These are phyloP conservation scores for Drosophila bifasciata DNA, from an alignment of 1,140 invertebrate species.

Conservation along the genomic window DNA sequence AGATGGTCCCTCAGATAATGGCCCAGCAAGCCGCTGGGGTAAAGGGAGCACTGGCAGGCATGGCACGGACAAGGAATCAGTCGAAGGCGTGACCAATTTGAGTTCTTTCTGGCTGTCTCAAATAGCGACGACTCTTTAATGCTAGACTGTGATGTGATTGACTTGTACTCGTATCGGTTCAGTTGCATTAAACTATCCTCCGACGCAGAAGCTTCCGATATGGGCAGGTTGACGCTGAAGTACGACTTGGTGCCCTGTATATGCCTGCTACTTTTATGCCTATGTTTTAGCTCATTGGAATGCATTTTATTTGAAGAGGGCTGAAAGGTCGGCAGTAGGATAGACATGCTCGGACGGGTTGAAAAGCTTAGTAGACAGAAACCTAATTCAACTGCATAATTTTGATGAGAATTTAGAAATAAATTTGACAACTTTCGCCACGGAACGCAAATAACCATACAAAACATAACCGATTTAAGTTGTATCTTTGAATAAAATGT, in stretches of 20 bases:
- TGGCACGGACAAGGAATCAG: conserved; percentile 43
- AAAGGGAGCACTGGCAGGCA: conserved; percentile 30
- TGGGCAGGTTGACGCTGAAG: conserved; percentile 52
- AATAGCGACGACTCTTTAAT: conserved; percentile 24
- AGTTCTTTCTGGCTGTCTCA: conserved; percentile 27
- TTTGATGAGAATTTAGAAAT: not conserved
- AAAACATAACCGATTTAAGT: too few relatives aligned
- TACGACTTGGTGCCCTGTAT: conserved; percentile 29
- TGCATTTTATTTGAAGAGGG: too few relatives aligned
- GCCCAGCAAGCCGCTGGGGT: conserved; percentile 35
- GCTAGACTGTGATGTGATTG: conserved; percentile 20
- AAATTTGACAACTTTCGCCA: not conserved
- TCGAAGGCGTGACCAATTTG: conserved; percentile 36
- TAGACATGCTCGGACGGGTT: not conserved
- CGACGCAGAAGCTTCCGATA: conserved; percentile 27
- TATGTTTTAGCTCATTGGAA: conserved; percentile 15
- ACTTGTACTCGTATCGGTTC: conserved; percentile 31
- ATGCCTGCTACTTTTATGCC: conserved; percentile 13
- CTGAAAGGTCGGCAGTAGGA: not conserved
- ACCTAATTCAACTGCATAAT: conserved; percentile 20
- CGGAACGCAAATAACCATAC: too few relatives aligned
- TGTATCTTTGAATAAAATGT: not conserved
- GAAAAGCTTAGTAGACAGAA: not conserved
- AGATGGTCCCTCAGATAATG: conserved; percentile 52
- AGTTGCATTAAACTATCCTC: conserved; percentile 29